Percentiles rank a stretch among this genome's conserved stretches.
These are phyloP conservation scores for Agrochola macilenta DNA, from an alignment of 2,888 invertebrate species.

Conservation along the genomic window DNA sequence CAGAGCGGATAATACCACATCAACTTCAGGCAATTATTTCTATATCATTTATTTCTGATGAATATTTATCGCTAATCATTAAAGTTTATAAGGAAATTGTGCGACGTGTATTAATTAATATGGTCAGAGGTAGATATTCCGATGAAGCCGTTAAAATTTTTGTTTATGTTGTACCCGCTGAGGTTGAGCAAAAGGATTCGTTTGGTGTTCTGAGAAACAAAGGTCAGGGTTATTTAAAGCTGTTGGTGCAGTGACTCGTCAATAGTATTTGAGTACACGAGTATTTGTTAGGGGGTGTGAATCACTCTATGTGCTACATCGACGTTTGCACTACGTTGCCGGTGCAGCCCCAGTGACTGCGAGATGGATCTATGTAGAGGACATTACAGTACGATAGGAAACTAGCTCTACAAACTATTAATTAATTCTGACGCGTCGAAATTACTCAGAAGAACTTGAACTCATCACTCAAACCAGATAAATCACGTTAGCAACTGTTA, in stretches of 20 bases:
- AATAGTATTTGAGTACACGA: conserved; percentile 2
- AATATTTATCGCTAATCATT: conserved; percentile 59
- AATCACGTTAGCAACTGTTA: conserved; percentile 51
- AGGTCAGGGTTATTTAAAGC: conserved; percentile 29
- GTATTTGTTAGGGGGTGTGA: conserved; percentile 48
- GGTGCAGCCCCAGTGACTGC: conserved; percentile 66
- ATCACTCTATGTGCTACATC: conserved; percentile 64
- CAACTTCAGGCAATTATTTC: conserved; percentile 49
- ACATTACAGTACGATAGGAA: conserved; percentile 59
- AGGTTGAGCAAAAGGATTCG: conserved; percentile 33
- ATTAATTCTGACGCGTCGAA: conserved; percentile 36
- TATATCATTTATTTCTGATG: conserved; percentile 44
- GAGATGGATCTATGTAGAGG: conserved; percentile 74
- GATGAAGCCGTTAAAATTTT: conserved; percentile 54
- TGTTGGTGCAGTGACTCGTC: conserved; percentile 20
- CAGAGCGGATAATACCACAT: conserved; percentile 72
- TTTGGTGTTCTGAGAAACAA: conserved; percentile 50
- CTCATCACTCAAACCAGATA: conserved; percentile 44
- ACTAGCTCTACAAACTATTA: conserved; percentile 65
- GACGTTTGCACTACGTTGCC: conserved; percentile 71
- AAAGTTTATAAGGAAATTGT: conserved; percentile 57
- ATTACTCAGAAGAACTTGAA: conserved; percentile 44
- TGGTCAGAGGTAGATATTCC: conserved; percentile 37
- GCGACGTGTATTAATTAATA: conserved; percentile 58
- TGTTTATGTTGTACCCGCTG: conserved; percentile 53